Conservation (phyloP, 2,797 vertebrate genomes). For the Phoebastria nigripes region DNA sequence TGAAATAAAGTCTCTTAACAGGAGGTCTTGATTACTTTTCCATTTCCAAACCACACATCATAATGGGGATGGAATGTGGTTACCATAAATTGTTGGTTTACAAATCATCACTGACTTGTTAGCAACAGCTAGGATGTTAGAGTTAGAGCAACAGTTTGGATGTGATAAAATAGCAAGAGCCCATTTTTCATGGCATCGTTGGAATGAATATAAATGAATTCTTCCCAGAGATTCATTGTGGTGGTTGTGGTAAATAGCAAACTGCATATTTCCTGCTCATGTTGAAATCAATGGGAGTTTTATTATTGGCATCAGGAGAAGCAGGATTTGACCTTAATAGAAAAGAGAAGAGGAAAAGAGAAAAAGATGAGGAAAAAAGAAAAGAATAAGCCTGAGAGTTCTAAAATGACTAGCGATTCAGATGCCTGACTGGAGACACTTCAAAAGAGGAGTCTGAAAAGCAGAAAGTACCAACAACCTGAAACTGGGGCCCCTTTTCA, state of each 20-base stretch:
- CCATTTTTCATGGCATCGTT: constrained; percentile 57
- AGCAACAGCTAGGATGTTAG: constrained; percentile 61
- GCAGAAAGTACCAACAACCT: not conserved
- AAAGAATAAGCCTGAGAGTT: not conserved
- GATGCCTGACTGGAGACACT: not conserved
- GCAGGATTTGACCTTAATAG: constrained; percentile 55
- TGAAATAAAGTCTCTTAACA: constrained; percentile 64
- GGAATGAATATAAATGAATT: constrained; percentile 63
- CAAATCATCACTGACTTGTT: constrained; percentile 69
- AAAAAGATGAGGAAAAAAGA: constrained; percentile 37
- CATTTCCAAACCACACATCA: constrained; percentile 68
- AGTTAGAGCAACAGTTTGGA: constrained; percentile 64
- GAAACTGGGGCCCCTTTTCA: not conserved
- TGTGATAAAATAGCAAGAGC: constrained; percentile 59
- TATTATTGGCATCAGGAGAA: constrained; percentile 54
- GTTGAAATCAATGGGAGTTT: constrained; percentile 63
- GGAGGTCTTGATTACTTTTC: constrained; percentile 69
- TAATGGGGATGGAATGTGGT: constrained; percentile 66
- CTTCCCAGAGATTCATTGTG: constrained; percentile 61
- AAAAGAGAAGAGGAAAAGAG: constrained; percentile 46
- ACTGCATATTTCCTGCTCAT: constrained; percentile 63
- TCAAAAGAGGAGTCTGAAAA: constrained; percentile 5
- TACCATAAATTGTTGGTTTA: constrained; percentile 69
- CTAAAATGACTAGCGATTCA: not conserved
- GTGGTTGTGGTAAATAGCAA: constrained; percentile 61